Conservation (phyloP, 2,113 vertebrate species). For the Myanophis thanlyinensis region DNA sequence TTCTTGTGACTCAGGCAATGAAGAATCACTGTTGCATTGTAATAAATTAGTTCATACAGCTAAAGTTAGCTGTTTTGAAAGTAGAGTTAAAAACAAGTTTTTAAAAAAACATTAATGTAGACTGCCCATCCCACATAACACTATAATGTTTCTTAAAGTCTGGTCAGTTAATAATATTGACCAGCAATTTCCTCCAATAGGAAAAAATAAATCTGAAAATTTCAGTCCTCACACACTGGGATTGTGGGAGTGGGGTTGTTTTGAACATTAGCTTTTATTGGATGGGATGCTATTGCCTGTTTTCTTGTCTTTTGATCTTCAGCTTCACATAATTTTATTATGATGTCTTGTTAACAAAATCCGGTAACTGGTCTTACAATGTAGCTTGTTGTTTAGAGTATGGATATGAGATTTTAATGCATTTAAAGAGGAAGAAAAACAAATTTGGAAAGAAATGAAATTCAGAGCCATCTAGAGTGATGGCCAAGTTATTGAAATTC, state of each 20-base stretch:
- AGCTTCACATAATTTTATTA: background rate
- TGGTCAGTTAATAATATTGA: background rate
- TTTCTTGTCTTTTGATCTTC: background rate
- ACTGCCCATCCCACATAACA: background rate
- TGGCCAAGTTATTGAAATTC: background rate
- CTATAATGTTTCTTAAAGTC: background rate
- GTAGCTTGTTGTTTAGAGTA: background rate
- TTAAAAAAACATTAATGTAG: background rate
- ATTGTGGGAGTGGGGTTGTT: background rate
- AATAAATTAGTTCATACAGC: background rate
- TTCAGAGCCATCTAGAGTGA: background rate
- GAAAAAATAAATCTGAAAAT: background rate
- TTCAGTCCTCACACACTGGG: background rate
- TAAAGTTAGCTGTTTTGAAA: background rate
- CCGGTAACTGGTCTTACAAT: background rate
- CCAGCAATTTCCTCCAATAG: background rate
- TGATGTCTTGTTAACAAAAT: background rate
- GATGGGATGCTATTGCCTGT: background rate
- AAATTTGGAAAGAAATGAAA: background rate
- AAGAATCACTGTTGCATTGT: background rate
- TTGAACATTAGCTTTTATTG: background rate
- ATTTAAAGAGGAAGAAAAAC: background rate
- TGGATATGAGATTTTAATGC: background rate
- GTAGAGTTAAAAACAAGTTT: background rate
- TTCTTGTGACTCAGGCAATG: background rate